Evolutionary conservation across 2,888 invertebrate species (phyloP), one percentile per base, ranked within the genome.

Genomic region (Macrophya alboannulata): DNA sequence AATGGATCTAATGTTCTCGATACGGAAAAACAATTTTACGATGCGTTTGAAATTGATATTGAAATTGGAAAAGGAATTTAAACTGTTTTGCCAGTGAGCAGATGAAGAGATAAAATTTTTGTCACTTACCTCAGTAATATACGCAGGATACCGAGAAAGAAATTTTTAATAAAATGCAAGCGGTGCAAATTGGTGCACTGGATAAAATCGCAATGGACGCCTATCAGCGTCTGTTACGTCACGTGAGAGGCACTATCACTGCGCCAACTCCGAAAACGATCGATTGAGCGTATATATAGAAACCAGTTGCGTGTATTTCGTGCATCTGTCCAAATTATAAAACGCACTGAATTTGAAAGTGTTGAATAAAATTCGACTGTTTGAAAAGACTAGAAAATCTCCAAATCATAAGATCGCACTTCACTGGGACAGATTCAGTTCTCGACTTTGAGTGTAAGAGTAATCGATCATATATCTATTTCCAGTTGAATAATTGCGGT

Each of bases 241-340:
- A 37, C 40, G 71, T 71, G 40, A n/a, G 9, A 72, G 62, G 9
- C 43, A 43, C 71, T 72, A 40, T 72, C 21, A 72, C 71, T 72
- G 71, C 71, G 71, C 71, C 40, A 72, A 72, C 71, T 72, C 71
- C n/a, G 71, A 40, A 40, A 43, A n/a, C 43, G 40, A 72, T 72
- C 71, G 71, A 72, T 72, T 40, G 43, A 72, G 71, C 71, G n/a
- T 43, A 72, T 62, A 21, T 40, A 72, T 62, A 25, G 43, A 72
- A 10, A 72, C 71, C 40, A 72, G 71, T 72, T 72, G 71, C 71
- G 71, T 43, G 40, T 10, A 43, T 72, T 72, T n/a, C 71, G 15
- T 72, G 71, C n/a, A 72, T 72, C 21, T 40, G 17, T 43, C 43
- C 71, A 10, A 72, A 72, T 17, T 17, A 72, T 43, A 40, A 72